Base-by-base conservation (phyloP, 2,113 vertebrate genomes). In the Paratilapia polleni region DNA sequence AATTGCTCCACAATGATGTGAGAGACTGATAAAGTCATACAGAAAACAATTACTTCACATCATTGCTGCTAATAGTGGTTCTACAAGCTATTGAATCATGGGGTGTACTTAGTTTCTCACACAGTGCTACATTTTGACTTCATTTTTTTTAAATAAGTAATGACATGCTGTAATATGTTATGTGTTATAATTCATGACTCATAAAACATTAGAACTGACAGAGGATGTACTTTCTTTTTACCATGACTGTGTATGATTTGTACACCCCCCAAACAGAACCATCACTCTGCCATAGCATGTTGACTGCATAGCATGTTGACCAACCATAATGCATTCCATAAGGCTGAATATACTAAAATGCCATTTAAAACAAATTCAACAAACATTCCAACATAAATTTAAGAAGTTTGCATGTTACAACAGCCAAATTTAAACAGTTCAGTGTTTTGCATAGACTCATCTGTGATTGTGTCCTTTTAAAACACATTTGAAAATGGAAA, bases 101-200 rank as follows among this genome's bases (percentile, higher is more conserved):
- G 20, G 62, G 38, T 0, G 7, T 64, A 64, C 38, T 41, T 64
- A 41, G 34, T 0, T 1, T 64, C 41, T 41, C 6, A 64, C 62
- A 64, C 36, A 41, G 1, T 64, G 5, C 28, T 31, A 4, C 28
- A 31, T 31, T 3, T 64, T 64, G 2, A 34, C 38, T 64, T 5
- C 14, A 41, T 15, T 64, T 8, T 1, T 0, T 0, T 22, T 3
- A 38, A 64, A 64, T 13, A 13, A 43, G 11, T 43, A 13, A 43
- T 4, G 41, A 12, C 41, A 43, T 43, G 41, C 3, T 43, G 11
- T 13, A 43, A 43, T 43, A 41, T 41, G 38, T 41, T 3, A 36
- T 36, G 34, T 31, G n/a, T n/a, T n/a, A n/a, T n/a, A n/a, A n/a
- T n/a, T 41, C 10, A 3, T 12, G 38, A 43, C 38, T 11, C 38